These are phyloP conservation scores for Siderastrea radians DNA, from an alignment of 92 coral and sea anemone species.

Conservation along the genomic window DNA sequence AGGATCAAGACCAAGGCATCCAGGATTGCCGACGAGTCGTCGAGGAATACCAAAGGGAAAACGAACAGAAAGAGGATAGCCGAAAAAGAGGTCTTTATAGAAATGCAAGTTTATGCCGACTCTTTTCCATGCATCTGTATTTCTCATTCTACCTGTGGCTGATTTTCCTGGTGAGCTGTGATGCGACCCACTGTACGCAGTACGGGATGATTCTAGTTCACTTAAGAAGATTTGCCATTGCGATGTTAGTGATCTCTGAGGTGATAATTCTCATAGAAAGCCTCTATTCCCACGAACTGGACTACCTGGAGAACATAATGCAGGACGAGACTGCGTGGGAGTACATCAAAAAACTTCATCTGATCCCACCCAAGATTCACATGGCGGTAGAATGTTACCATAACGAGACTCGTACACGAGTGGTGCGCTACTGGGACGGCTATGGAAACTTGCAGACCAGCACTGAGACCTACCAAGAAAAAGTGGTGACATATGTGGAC, in stretches of 20 bases:
- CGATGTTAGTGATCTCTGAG: conserved; percentile 40
- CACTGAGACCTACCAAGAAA: conserved; percentile 61
- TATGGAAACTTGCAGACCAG: conserved; percentile 68
- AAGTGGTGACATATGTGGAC: conserved; percentile 44
- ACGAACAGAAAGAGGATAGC: conserved; percentile 34
- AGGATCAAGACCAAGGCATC: conserved; percentile 28
- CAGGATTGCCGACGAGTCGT: conserved; percentile 43
- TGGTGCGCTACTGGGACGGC: conserved; percentile 63
- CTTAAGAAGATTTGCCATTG: conserved; percentile 39
- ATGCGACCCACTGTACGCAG: conserved; percentile 45
- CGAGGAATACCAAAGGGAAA: conserved; percentile 24
- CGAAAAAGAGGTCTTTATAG: conserved; percentile 49
- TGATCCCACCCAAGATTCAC: conserved; percentile 41
- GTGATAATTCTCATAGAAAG: conserved; percentile 54
- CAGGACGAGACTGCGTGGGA: conserved; percentile 68
- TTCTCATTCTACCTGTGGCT: conserved; percentile 66
- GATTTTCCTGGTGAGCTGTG: conserved; percentile 52
- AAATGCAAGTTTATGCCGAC: conserved; percentile 36
- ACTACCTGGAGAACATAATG: conserved; percentile 61
- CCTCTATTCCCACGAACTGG: conserved; percentile 53
- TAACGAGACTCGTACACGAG: conserved; percentile 58
- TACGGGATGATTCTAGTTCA: conserved; percentile 42
- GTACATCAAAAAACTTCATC: conserved; percentile 54
- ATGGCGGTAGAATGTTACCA: conserved; percentile 69
- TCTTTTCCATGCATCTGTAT: conserved; percentile 59